These are phyloP conservation scores for Neolamprologus falcicula DNA, from an alignment of 2,113 vertebrate species.

Conservation along the genomic window DNA sequence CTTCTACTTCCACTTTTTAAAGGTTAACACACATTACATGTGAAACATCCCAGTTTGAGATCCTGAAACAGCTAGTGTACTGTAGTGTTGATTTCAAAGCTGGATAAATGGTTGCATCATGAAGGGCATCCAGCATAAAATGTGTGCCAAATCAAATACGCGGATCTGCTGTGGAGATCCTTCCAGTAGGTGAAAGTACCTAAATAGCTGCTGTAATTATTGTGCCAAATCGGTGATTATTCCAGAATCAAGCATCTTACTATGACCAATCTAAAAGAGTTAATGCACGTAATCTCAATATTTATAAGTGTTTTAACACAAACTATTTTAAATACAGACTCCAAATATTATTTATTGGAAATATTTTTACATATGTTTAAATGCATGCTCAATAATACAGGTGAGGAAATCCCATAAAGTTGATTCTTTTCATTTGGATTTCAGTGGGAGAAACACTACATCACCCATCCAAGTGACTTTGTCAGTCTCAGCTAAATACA, in stretches of 20 bases:
- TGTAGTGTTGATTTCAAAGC: neutral
- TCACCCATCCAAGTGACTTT: neutral
- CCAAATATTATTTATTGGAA: neutral
- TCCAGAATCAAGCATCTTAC: neutral
- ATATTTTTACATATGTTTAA: neutral
- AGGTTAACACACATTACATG: neutral
- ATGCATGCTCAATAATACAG: neutral
- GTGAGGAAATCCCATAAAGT: neutral
- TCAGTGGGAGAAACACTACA: neutral
- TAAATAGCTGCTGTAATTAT: neutral
- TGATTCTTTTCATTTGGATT: neutral
- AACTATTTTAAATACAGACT: neutral
- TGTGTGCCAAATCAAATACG: neutral
- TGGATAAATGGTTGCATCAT: neutral
- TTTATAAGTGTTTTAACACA: neutral
- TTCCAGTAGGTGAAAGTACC: neutral
- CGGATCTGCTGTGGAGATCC: accelerated
- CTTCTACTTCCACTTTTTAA: neutral
- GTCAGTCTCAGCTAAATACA: neutral
- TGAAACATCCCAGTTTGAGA: neutral
- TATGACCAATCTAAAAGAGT: neutral
- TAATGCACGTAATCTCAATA: neutral
- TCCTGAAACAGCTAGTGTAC: neutral
- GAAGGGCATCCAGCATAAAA: neutral
- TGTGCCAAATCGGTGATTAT: neutral